Evolutionary conservation across 2,113 vertebrate species (phyloP), one percentile per base, ranked within the genome.

Genomic region (Tenebrosternarchus preto): DNA sequence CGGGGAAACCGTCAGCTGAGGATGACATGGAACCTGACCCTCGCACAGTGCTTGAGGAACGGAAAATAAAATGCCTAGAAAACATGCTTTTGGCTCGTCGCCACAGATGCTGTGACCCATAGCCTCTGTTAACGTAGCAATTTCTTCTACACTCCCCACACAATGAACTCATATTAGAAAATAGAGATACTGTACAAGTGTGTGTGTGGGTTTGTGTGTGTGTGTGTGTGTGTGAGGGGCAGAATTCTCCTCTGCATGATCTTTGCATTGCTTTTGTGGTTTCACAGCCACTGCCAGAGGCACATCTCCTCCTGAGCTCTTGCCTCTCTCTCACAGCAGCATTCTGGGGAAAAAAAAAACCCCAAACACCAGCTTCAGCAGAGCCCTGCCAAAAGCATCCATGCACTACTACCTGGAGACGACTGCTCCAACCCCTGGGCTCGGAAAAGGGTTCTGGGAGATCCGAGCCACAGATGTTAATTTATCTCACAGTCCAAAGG

Each of bases 241-340:
- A 1, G 12, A 9, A 15, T 12, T 31, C 19, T 31, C 71, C 29
- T 67, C 60, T 29, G 27, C 0, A 16, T 39, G n/a, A 59, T 56
- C 60, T 80, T 17, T 22, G 59, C 67, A 73, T 81, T 68, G 72
- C 66, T 75, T 43, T 60, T 24, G 72, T 60, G 72, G 39, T 81
- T 81, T 69, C 74, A 76, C 67, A 39, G 50, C 79, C 72, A 80
- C 64, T 20, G 31, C 70, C 57, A 36, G 33, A 59, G 33, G 50
- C 46, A 64, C 75, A 46, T 66, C 46, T 36, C 39, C 67, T 24
- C 60, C 61, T 68, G 60, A 68, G 72, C 72, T 43, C 63, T n/a
- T n/a, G n/a, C n/a, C 29, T 31, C 22, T 20, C 43, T 68, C 72
- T 76, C 64, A 50, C 59, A 76, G 73, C 55, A 70, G 16, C 39